Conservation (phyloP, 2,113 vertebrate genomes). For the Pogona vitticeps region DNA sequence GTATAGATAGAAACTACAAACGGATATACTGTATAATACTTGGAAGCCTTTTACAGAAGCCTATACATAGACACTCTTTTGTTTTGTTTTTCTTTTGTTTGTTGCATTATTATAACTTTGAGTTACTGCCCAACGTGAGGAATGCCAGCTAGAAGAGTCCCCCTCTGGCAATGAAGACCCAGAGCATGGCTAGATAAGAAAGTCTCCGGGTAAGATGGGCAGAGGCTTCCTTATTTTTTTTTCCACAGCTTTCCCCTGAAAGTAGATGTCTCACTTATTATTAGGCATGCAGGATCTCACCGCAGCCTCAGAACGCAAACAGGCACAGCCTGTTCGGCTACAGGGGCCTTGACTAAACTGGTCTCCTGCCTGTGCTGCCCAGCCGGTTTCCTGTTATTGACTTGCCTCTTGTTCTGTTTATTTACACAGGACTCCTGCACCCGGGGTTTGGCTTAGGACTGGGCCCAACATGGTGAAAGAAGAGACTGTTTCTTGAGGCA, state of each 20-base stretch:
- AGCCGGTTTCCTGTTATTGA: slow-evolving; percentile 17
- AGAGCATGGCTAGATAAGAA: not conserved
- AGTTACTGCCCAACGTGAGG: not conserved
- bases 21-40: too few species aligned
- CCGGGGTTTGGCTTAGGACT: not conserved
- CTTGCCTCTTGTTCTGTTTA: not conserved
- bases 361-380: not conserved
- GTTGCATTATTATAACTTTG: not conserved
- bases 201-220: too few species aligned
- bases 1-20: too few species aligned
- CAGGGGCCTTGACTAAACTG: not conserved
- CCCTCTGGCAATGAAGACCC: not conserved
- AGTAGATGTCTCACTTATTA: not conserved
- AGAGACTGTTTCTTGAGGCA: not conserved
- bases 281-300: too few species aligned
- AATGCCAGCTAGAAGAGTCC: not conserved
- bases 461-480: not conserved
- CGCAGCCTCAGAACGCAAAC: not conserved
- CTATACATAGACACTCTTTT: too few species aligned
- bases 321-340: not conserved
- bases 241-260: not conserved
- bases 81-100: too few species aligned
- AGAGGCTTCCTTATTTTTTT: not conserved
- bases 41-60: too few species aligned
- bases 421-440: not conserved